These are phyloP conservation scores for Pardosa pseudoannulata DNA, from an alignment of 2,888 invertebrate species.

Conservation along the genomic window DNA sequence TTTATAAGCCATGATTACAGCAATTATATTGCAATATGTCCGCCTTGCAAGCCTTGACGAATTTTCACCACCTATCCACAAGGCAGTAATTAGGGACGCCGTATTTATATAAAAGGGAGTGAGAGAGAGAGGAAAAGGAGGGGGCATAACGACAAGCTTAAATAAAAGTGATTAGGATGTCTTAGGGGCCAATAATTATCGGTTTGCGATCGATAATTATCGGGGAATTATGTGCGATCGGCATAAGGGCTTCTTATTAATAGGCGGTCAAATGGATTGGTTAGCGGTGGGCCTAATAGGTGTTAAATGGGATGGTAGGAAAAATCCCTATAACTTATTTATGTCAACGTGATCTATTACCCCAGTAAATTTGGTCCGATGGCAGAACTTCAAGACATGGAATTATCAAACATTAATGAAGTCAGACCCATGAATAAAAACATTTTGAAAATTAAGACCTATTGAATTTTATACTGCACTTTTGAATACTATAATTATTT, in stretches of 20 bases:
- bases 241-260: background rate
- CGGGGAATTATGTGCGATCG: constrained; percentile 35
- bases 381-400: too few relatives aligned
- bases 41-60: background rate
- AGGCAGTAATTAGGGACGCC: background rate
- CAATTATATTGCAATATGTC: constrained; percentile 8
- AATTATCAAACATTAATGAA: too few relatives aligned
- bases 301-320: background rate
- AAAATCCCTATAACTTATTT: background rate
- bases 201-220: constrained; percentile 62
- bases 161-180: constrained; percentile 48
- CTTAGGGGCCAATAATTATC: constrained; percentile 51
- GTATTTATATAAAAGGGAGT: background rate
- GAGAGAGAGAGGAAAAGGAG: background rate
- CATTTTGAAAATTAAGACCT: too few relatives aligned
- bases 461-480: too few relatives aligned
- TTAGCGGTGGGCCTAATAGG: background rate
- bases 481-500: too few relatives aligned
- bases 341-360: background rate
- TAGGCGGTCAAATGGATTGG: background rate
- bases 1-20: constrained; percentile 19
- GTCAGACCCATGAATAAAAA: too few relatives aligned
- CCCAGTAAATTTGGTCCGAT: too few relatives aligned
- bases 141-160: constrained; percentile 9
- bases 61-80: background rate